These are phyloP conservation scores for Heliconius hermathena DNA, from an alignment of 1,140 invertebrate species.

Conservation along the genomic window DNA sequence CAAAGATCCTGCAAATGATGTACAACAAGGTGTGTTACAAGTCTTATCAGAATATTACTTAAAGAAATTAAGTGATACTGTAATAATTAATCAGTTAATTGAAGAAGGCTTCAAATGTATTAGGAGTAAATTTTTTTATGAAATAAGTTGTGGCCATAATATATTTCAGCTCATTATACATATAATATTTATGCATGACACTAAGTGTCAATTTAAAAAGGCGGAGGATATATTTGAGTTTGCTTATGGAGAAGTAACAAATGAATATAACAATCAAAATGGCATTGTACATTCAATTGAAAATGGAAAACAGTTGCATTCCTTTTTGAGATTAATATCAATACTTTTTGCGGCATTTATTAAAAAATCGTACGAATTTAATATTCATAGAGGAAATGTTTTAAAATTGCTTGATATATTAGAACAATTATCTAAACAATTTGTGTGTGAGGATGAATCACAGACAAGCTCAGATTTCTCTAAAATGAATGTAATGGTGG, in stretches of 20 bases:
- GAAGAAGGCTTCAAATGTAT: constrained; percentile 52
- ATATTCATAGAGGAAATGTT: constrained; percentile 44
- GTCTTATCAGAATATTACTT: constrained; percentile 57
- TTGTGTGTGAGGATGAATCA: constrained; percentile 58
- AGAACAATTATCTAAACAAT: constrained; percentile 58
- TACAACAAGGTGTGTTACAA: constrained; percentile 56
- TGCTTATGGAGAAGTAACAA: constrained; percentile 52
- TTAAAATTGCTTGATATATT: constrained; percentile 56
- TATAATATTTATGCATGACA: constrained; percentile 49
- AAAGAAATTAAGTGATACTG: constrained; percentile 42
- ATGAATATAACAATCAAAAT: constrained; percentile 50
- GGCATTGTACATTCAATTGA: constrained; percentile 67
- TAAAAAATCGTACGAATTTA: constrained; percentile 49
- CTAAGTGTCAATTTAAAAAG: constrained; percentile 47
- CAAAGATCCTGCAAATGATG: constrained; percentile 66
- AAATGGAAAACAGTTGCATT: constrained; percentile 68
- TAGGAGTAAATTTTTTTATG: constrained; percentile 68
- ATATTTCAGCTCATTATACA: constrained; percentile 64
- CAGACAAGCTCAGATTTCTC: constrained; percentile 80
- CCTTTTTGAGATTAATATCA: constrained; percentile 59
- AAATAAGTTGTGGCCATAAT: constrained; percentile 64
- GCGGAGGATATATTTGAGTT: constrained; percentile 62
- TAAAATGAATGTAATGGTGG: constrained; percentile 82
- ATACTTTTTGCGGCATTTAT: constrained; percentile 55
- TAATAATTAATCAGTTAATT: constrained; percentile 47